Base-by-base conservation (phyloP, 2,888 invertebrate genomes). In the Parnassius orleans region DNA sequence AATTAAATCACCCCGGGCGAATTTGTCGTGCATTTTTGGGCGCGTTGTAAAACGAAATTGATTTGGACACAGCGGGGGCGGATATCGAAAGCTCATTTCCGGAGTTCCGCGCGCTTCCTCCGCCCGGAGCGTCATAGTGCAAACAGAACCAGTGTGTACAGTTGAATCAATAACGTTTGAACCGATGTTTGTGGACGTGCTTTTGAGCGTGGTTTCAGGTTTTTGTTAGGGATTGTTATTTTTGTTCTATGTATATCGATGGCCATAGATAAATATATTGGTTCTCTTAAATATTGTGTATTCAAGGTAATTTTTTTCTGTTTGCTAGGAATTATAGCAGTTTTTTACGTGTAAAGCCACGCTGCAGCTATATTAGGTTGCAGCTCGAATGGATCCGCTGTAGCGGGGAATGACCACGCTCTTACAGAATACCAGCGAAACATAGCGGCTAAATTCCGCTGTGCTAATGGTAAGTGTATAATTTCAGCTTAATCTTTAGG, bases 31-130 rank as follows among this genome's bases (percentile, higher is more conserved):
- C 48, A 48, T 48, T 48, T 48, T 48, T 48, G 14, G 48, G 73
- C 73, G 68, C 68, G 70, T 69, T 73, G 78, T 80, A 80, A 81
- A 79, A 79, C 77, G 77, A 81, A 83, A 87, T 87, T 86, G 87
- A 86, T 86, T 87, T 78, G 83, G 83, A 83, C 41, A 86, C 81
- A 82, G 80, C 81, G 79, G 76, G 59, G 57, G 63, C 65, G 69
- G 78, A 48, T 48, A 48, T 48, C 48, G 48, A 48, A 48, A 48
- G 48, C 48, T 48, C 48, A 48, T 86, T 87, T 87, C 87, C 87
- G 48, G 55, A 46, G 55, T 44, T 55, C 48, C 10, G 46, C 15
- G 46, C 14, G 56, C 47, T 33, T 19, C 24, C 56, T 47, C 19
- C 47, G n/a, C 46, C 12, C 47, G 46, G 47, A n/a, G 19, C 47